Conservation (phyloP, 2,888 invertebrate species). For the Siphlonurus alternatus region DNA sequence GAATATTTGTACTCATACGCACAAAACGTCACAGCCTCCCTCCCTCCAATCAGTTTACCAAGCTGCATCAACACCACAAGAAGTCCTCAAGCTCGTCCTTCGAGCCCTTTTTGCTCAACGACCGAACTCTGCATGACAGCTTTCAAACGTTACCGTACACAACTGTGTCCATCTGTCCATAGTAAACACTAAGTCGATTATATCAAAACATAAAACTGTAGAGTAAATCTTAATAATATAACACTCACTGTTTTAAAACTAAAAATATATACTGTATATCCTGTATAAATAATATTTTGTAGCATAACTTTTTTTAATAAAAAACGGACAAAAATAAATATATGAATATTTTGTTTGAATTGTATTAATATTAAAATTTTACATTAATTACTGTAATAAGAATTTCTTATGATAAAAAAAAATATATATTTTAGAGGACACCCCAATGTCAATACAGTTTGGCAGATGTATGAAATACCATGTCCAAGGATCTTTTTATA, state of each 20-base stretch:
- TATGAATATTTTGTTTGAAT: too few species aligned
- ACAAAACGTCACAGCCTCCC: not conserved
- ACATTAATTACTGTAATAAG: not conserved
- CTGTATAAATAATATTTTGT: too few species aligned
- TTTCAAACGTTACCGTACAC: too few species aligned
- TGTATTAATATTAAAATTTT: not conserved
- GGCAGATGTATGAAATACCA: not conserved
- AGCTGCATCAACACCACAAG: not conserved
- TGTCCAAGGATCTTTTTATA: not conserved
- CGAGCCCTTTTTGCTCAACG: not conserved
- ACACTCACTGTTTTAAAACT: too few species aligned
- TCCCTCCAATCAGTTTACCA: not conserved
- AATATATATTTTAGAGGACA: not conserved
- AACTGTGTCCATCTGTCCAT: not conserved
- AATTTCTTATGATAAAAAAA: not conserved
- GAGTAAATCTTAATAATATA: not conserved
- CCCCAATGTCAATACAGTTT: not conserved
- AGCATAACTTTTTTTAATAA: too few species aligned
- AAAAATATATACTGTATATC: too few species aligned
- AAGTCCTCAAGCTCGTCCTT: not conserved
- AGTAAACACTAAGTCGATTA: not conserved
- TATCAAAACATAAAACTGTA: not conserved
- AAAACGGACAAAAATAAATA: too few species aligned
- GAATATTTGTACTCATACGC: too few species aligned
- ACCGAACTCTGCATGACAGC: not conserved